Percentiles rank a stretch among this genome's conserved stretches.
Conservation (phyloP, 2,888 invertebrate species). For the Epirrita christyi region DNA sequence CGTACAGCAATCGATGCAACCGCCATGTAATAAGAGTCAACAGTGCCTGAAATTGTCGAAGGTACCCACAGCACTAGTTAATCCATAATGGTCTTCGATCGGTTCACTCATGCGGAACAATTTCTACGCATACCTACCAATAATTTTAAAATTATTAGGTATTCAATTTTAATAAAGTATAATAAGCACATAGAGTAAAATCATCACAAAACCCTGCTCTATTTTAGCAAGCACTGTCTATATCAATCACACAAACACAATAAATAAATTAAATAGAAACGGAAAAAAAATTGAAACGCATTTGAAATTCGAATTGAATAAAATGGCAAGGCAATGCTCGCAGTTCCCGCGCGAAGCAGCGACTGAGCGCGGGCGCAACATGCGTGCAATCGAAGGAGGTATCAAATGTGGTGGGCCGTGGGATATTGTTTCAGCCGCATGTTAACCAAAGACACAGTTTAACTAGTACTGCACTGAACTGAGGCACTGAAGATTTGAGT, state of each 20-base stretch:
- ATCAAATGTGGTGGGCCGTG: slow-evolving; percentile 52
- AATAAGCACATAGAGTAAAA: slow-evolving; percentile 12
- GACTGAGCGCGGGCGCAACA: slow-evolving; percentile 59
- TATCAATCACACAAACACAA: slow-evolving; percentile 38
- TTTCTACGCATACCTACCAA: slow-evolving; percentile 67
- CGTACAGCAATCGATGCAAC: slow-evolving; percentile 63
- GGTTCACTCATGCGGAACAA: slow-evolving; percentile 65
- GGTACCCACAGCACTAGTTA: slow-evolving; percentile 61
- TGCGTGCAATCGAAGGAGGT: slow-evolving; percentile 47
- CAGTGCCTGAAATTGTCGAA: slow-evolving; percentile 68
- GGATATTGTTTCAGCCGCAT: slow-evolving; percentile 58
- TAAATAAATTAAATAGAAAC: slow-evolving; percentile 36
- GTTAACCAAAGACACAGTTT: slow-evolving; percentile 40
- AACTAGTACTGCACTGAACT: slow-evolving; percentile 26
- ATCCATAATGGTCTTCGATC: slow-evolving; percentile 61
- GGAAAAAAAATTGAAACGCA: slow-evolving; percentile 41
- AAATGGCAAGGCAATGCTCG: slow-evolving; percentile 53
- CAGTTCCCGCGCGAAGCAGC: slow-evolving; percentile 59
- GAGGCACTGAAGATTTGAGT: slow-evolving; percentile 41
- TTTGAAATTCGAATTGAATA: slow-evolving; percentile 50
- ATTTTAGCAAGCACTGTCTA: slow-evolving; percentile 44
- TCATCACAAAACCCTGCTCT: slow-evolving; percentile 36
- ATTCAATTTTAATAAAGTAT: slow-evolving; percentile 34
- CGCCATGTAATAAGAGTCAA: slow-evolving; percentile 65
- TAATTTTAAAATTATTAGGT: slow-evolving; percentile 40